phyloP scores from a whole-genome alignment of 1,140 invertebrate species.

The Drosophila chauvacae region DNA sequence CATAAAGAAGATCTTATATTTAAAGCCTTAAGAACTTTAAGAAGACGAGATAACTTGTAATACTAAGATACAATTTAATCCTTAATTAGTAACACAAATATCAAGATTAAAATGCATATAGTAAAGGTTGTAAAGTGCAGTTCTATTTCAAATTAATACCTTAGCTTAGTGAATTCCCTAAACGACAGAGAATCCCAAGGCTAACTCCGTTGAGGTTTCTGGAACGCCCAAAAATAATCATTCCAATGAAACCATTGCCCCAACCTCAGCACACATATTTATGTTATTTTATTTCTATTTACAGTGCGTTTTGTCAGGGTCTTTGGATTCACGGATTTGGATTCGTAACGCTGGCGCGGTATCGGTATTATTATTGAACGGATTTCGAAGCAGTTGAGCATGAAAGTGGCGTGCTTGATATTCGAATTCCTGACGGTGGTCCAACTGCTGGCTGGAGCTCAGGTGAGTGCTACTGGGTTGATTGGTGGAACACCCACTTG shows the following conservation, averaged over 20 bases:
- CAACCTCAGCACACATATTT: constrained; percentile 7
- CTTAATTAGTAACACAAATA: not conserved
- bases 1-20: no score
- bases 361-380: constrained; percentile 29
- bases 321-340: constrained; percentile 39
- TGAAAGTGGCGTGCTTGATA: constrained; percentile 54
- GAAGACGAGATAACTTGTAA: not conserved
- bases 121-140: not conserved
- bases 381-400: constrained; percentile 47
- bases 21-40: not conserved
- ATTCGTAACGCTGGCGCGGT: constrained; percentile 32
- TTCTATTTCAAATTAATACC: constrained; percentile 1
- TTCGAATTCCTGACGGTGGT: constrained; percentile 62
- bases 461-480: constrained; percentile 58
- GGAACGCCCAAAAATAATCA: constrained; percentile 22
- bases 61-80: not conserved
- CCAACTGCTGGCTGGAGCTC: constrained; percentile 62
- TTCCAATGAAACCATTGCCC: constrained; percentile 3
- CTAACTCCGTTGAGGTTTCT: constrained; percentile 14
- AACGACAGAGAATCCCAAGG: constrained; percentile 7
- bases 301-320: constrained; percentile 40
- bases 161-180: not conserved
- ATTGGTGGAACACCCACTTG: constrained; percentile 56
- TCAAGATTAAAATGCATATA: not conserved
- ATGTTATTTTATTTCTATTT: constrained; percentile 30